phyloP scores from a whole-genome alignment of 2,797 vertebrate genomes.

The Gymnocypris eckloni region DNA sequence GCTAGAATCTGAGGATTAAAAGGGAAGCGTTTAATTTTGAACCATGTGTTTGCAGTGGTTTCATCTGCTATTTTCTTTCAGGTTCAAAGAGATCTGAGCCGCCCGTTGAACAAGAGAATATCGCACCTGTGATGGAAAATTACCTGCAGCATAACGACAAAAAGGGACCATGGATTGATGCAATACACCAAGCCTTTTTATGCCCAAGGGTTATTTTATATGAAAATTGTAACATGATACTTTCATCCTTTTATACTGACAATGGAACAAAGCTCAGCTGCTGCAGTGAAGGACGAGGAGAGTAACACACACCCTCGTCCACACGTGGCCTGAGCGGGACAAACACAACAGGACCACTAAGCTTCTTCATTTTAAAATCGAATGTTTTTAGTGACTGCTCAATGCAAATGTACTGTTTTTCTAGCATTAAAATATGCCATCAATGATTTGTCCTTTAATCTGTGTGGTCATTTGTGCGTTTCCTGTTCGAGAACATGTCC shows the following conservation, averaged over 20 bases:
- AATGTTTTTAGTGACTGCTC: conserved; percentile 40
- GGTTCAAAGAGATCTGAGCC: conserved; percentile 77
- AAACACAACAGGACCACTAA: conserved; percentile 40
- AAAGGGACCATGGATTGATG: conserved; percentile 52
- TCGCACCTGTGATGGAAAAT: conserved; percentile 57
- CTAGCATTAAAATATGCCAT: conserved; percentile 62
- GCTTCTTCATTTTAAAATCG: conserved; percentile 42
- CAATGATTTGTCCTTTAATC: conserved; percentile 46
- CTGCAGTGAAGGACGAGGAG: conserved; percentile 25
- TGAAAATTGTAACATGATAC: conserved; percentile 52
- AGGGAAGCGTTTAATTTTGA: conserved; percentile 39
- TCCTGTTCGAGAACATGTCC: not conserved
- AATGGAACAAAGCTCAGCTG: conserved; percentile 49
- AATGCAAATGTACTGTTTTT: conserved; percentile 50
- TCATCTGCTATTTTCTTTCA: conserved; percentile 62
- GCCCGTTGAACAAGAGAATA: conserved; percentile 42
- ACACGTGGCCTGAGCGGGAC: conserved; percentile 1
- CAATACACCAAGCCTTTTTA: conserved; percentile 39
- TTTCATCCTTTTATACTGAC: conserved; percentile 62
- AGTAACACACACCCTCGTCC: conserved; percentile 34
- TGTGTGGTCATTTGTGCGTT: conserved; percentile 23
- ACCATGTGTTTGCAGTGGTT: conserved; percentile 19
- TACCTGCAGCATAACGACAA: conserved; percentile 37
- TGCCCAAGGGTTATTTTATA: conserved; percentile 43
- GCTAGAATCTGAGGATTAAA: conserved; percentile 40